Conservation (phyloP, 2,113 vertebrate genomes). For the Malaclemys terrapin region DNA sequence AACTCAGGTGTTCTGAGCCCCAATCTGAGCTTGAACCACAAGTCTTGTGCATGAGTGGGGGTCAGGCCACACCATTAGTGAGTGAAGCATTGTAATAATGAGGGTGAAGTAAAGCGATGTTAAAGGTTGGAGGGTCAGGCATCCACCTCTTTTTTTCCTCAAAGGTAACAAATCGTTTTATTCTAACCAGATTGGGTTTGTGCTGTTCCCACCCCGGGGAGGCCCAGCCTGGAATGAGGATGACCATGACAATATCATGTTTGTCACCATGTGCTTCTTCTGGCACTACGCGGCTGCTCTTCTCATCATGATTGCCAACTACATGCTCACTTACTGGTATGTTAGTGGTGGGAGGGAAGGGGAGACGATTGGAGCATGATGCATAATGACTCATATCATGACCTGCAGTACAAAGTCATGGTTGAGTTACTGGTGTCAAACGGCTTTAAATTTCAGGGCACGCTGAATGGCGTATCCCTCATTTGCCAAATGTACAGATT, state of each 20-base stretch:
- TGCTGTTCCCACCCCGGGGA: slow-evolving; percentile 89
- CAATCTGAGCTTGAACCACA: neutral
- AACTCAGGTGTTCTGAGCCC: accelerated
- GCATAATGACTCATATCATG: neutral
- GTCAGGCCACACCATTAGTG: accelerated
- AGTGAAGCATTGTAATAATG: accelerated
- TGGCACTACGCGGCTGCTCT: slow-evolving; percentile 90
- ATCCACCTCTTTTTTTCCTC: neutral
- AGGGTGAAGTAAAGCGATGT: neutral
- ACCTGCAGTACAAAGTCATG: neutral
- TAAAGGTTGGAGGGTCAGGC: neutral
- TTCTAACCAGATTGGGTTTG: slow-evolving; percentile 89
- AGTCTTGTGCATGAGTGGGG: neutral
- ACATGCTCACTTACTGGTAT: slow-evolving; percentile 83
- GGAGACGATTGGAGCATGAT: neutral
- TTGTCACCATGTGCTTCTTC: slow-evolving; percentile 97
- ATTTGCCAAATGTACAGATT: neutral
- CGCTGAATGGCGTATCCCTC: accelerated
- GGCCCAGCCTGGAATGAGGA: slow-evolving; percentile 81
- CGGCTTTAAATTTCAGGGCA: neutral
- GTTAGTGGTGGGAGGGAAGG: neutral
- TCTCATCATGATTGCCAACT: slow-evolving; percentile 75
- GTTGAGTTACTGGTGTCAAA: neutral
- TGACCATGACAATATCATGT: slow-evolving; percentile 89
- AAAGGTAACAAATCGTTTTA: neutral